Base-by-base conservation (phyloP, 2,888 invertebrate genomes). In the Meiosimyza platycephala region DNA sequence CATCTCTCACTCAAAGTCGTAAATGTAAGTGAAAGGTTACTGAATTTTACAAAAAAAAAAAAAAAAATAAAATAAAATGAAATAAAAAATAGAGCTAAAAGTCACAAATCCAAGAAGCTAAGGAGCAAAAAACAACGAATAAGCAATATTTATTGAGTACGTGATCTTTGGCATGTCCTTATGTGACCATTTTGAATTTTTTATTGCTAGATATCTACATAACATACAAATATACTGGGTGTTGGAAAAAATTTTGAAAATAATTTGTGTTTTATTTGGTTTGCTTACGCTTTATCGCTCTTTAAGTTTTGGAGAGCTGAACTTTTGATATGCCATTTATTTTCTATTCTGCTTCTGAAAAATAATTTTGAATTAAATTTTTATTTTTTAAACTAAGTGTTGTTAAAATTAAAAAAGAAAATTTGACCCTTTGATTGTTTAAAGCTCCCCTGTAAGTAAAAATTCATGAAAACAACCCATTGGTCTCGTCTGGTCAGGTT, bases 101-200 rank as follows among this genome's bases (percentile, higher is more conserved):
- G 28, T 22, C 22, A 1, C 16, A 40, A 48, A 12, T 51, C 28
- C 57, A 65, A 54, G n/a, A 65, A 54, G n/a, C 33, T 5, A 63
- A 40, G 48, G 51, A 59, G 51, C 40, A 65, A 72, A 70, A 73
- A 74, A 66, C 66, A 80, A 80, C 77, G 77, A 81, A 80, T 84
- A 85, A 84, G 84, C 85, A 84, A 84, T 84, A 86, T 87, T 86
- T 87, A 87, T 87, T 87, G 86, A 85, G 85, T 86, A 87, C 86
- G 86, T 87, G 86, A 87, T 87, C 85, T 84, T 83, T 83, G 85
- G 83, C 80, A 84, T 84, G 85, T 84, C 86, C 86, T 83, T 81
- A 86, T 86, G 86, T 86, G 85, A 85, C 83, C 85, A 80, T 86
- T 86, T 84, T 85, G 85, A 82, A 84, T 84, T 84, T 84, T 84